Base-by-base conservation (phyloP, 2,113 vertebrate genomes). In the Proteles cristata region DNA sequence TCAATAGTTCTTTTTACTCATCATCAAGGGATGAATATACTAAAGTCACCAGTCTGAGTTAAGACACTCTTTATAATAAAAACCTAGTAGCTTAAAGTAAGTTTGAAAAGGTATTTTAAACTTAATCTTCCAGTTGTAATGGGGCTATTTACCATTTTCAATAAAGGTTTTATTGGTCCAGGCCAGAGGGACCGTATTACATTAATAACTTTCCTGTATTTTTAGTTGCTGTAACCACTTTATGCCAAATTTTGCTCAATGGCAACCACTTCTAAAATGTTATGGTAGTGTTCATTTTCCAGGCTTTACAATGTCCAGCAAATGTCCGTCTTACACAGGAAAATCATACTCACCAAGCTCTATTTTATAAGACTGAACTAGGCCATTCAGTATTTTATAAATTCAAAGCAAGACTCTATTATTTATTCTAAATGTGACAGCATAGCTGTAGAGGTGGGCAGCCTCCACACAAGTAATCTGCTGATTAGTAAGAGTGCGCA, bases 401-500 rank as follows among this genome's bases (percentile, higher is more conserved):
- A 93, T 98, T 97, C 92, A 97, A 88, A 97, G 53, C 21, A 90
- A 97, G 69, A 88, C 25, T 11, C 4, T 55, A 53, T 88, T 93
- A 95, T 97, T 98, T 95, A 92, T 98, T 96, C 90, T 61, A 93
- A 94, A 90, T 91, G 65, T 92, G 96, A 97, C 88, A 88, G 65
- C 45, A 48, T 45, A 66, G 89, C 63, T 89, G 96, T 95, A 95
- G 73, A 95, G 86, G 86, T 91, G 85, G 88, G 93, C 77, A 88
- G 84, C 69, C 66, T 85, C 63, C 95, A 97, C 96, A 97, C 68
- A 97, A 96, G 77, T 94, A 97, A 98, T 96, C 96, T 97, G 74
- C 94, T 97, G 97, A 97, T 98, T 97, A 98, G 95, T 90, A 82
- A 71, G 77, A 95, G 96, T 93, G 77, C 17, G 96, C 94, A 88